Evolutionary conservation across 2,888 invertebrate species (phyloP).

Genomic region (Noctua janthina): DNA sequence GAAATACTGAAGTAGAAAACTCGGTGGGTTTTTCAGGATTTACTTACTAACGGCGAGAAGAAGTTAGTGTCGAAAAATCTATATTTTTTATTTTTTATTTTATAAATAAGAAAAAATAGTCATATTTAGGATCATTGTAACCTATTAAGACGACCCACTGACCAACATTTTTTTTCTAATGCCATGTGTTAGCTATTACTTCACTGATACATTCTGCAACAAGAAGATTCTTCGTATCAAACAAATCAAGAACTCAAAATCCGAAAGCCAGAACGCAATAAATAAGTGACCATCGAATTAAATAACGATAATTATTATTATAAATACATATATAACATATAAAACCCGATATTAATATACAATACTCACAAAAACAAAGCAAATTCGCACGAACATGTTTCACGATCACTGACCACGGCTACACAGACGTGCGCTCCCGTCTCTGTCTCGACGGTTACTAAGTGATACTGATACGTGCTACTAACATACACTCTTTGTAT

Average conservation of each 20-base stretch:
- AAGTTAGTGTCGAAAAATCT: neutral
- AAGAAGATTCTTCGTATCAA: neutral
- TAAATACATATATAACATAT: neutral
- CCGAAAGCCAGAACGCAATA: neutral
- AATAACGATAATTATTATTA: neutral
- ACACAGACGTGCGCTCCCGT: constrained; percentile 28
- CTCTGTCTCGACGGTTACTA: constrained; percentile 29
- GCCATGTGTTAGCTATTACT: neutral
- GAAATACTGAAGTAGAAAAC: neutral
- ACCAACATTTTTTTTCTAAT: neutral
- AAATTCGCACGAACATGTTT: constrained; percentile 59
- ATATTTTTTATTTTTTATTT: neutral
- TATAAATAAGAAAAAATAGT: neutral
- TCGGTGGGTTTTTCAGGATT: neutral
- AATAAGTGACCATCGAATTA: neutral
- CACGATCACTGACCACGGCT: constrained; percentile 27
- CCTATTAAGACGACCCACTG: neutral
- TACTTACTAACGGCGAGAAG: neutral
- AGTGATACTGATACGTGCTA: constrained; percentile 6
- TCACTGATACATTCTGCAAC: neutral
- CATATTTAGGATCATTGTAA: neutral
- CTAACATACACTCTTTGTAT: constrained; percentile 12
- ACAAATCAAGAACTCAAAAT: neutral
- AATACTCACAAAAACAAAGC: constrained; percentile 59
- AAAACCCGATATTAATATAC: constrained; percentile 2